Evolutionary conservation across 2,113 vertebrate species (phyloP), one percentile per base, ranked within the genome.

Genomic region (Xiphophorus maculatus): DNA sequence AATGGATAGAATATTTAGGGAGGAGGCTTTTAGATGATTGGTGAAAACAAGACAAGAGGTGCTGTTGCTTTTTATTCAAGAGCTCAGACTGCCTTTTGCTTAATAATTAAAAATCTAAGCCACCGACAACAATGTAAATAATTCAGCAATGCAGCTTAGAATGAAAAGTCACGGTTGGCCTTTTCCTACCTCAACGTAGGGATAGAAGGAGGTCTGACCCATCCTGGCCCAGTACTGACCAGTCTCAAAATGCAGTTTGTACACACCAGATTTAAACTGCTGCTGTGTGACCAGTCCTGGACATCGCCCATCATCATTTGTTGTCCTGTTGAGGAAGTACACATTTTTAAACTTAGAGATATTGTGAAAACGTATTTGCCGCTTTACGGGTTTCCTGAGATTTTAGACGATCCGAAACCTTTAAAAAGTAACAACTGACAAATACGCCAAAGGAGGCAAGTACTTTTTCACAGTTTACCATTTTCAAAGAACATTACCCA

Each of bases 231-330:
- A 99, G 79, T 98, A 99, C n/a, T 90, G 85, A 0, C 90, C 93
- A 0, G 97, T 98, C 73, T 97, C 96, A 63, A 98, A 98, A 74
- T 2, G 93, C 83, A 99, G 90, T 84, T 96, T 97, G 87, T 98
- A 99, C 80, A 94, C 95, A 73, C 95, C 96, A 0, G 94, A 51
- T 70, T 77, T 84, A 83, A 96, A 94, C 60, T 81, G 87, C 27
- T 93, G 85, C 0, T 76, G 84, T 0, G 89, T 86, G 72, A 96
- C 89, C 30, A 96, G 90, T 63, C 92, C 94, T 1, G 82, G 92
- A 74, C 95, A 96, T 60, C 96, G 95, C 51, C 97, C 97, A 0
- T 97, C 96, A 0, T 14, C 33, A 19, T 97, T 92, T 0, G 97
- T 98, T 51, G 48, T 62, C 72, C 98, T 99, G 83, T 10, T 75